A percentile compares a stretch with the other conserved stretches of the same genome.
Evolutionary conservation across 2,113 vertebrate species (phyloP).

Genomic region (Morone saxatilis): DNA sequence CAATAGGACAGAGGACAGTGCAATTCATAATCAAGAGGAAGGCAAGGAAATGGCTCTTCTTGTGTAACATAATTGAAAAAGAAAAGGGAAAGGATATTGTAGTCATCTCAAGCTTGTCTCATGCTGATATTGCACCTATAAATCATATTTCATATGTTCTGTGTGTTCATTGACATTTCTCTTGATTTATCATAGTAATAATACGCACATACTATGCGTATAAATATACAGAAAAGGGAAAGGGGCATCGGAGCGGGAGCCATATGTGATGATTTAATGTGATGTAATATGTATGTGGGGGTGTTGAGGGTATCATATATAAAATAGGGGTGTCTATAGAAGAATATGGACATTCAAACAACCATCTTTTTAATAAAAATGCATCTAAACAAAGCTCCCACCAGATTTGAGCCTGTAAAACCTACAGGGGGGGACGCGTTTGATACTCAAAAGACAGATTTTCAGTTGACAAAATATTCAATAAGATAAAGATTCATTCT

Average conservation of each 20-base stretch:
- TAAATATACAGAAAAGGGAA: constrained; percentile 38
- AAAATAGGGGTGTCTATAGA: constrained; percentile 2
- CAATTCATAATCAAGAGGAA: constrained; percentile 63
- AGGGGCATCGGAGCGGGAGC: constrained; percentile 21
- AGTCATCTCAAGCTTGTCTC: constrained; percentile 59
- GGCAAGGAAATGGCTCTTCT: constrained; percentile 62
- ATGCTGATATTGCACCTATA: constrained; percentile 67
- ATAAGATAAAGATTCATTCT: constrained; percentile 21
- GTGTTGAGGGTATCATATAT: constrained; percentile 25
- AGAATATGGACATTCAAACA: constrained; percentile 10
- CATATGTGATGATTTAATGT: constrained; percentile 62
- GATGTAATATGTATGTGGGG: constrained; percentile 44
- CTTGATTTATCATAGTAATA: constrained; percentile 78
- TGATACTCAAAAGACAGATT: constrained; percentile 17
- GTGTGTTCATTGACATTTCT: constrained; percentile 64
- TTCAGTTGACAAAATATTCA: constrained; percentile 29
- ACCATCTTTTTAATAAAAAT: constrained; percentile 16
- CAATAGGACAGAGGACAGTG: constrained; percentile 38
- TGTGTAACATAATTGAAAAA: constrained; percentile 69
- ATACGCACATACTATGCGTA: constrained; percentile 34
- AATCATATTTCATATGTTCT: constrained; percentile 67
- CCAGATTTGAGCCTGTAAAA: background rate
- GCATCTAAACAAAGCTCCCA: background rate
- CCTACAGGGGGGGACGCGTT: background rate
- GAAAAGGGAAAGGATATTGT: constrained; percentile 57